A percentile compares a stretch with the other conserved stretches of the same genome.
Conservation (phyloP, 2,797 vertebrate genomes). For the Gymnopithys bicolor region DNA sequence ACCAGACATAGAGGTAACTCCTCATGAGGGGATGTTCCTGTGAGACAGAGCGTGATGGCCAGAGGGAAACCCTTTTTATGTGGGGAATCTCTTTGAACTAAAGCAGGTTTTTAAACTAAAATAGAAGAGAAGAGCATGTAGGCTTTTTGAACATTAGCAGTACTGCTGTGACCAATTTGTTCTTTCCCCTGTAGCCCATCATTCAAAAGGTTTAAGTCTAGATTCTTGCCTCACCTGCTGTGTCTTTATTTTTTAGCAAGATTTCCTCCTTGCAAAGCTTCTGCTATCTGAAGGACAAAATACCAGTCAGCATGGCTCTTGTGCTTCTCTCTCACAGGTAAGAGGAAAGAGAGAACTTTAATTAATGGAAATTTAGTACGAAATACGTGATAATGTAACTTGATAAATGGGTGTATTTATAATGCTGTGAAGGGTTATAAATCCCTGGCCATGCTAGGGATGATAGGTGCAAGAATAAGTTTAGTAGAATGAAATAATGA, state of each 20-base stretch:
- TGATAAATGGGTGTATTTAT: neutral
- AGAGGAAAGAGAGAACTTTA: neutral
- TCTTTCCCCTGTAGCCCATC: neutral
- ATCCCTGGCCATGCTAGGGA: neutral
- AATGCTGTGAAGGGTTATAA: neutral
- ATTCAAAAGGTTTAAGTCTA: neutral
- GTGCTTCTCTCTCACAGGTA: neutral
- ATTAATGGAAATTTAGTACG: neutral
- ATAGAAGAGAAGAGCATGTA: neutral
- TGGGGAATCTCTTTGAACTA: neutral
- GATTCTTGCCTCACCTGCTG: neutral
- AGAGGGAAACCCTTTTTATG: neutral
- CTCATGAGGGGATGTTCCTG: neutral
- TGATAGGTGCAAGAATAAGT: neutral
- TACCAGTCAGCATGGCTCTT: neutral
- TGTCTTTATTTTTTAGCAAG: neutral
- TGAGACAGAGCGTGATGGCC: neutral
- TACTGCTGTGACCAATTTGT: neutral
- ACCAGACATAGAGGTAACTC: accelerated
- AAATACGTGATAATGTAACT: neutral
- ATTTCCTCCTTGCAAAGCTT: neutral
- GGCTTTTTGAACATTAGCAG: neutral
- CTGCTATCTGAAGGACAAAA: neutral
- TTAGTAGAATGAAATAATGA: neutral
- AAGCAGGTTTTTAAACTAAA: neutral